Conservation (phyloP, 2,113 vertebrate genomes). For the Tragelaphus strepsiceros region DNA sequence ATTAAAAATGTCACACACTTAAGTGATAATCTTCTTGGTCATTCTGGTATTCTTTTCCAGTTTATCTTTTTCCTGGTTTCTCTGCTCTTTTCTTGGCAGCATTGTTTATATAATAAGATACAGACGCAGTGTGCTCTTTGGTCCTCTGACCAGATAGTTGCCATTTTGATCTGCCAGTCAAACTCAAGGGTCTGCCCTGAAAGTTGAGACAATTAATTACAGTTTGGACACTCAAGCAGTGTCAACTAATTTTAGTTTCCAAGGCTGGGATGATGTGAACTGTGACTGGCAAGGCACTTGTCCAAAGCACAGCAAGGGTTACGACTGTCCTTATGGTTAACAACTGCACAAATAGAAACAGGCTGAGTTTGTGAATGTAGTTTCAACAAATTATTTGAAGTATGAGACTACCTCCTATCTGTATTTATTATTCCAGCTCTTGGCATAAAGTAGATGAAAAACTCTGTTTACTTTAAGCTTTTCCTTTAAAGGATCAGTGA, state of each 20-base stretch:
- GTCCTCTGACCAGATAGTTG: conserved; percentile 72
- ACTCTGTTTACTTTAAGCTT: conserved; percentile 73
- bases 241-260: conserved; percentile 77
- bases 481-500: conserved; percentile 59
- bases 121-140: conserved; percentile 59
- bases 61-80: conserved; percentile 62
- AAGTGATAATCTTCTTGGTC: neutral
- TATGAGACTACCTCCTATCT: conserved; percentile 76
- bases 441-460: conserved; percentile 74
- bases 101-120: conserved; percentile 44
- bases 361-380: conserved; percentile 74
- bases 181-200: conserved; percentile 54
- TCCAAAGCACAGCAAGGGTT: conserved; percentile 79
- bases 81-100: neutral
- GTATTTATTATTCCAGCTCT: conserved; percentile 84
- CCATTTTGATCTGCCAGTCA: conserved; percentile 74
- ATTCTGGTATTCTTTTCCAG: neutral
- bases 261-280: conserved; percentile 64
- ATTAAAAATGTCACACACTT: neutral
- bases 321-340: conserved; percentile 77
- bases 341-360: conserved; percentile 86
- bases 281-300: conserved; percentile 78
- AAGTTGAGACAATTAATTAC: conserved; percentile 68
- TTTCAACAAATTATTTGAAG: conserved; percentile 83
- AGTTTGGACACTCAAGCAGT: conserved; percentile 71